phyloP scores from a whole-genome alignment of 2,888 invertebrate species.

The Pinctada fucata region DNA sequence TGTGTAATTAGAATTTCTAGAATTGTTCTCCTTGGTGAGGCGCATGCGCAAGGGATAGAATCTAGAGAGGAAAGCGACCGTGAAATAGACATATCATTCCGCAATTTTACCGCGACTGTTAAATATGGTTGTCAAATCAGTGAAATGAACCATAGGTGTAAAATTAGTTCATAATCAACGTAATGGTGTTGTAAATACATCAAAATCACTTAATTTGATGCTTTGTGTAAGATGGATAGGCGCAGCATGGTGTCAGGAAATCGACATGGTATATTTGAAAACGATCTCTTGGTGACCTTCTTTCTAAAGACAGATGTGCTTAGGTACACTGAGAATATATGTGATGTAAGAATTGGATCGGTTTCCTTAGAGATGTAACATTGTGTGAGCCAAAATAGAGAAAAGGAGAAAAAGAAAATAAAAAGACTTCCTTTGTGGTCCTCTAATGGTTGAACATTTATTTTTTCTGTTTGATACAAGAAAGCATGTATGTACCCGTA shows the following conservation, averaged over 20 bases:
- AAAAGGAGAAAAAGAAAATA: background rate
- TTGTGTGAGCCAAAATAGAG: slow-evolving; percentile 1
- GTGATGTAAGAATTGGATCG: background rate
- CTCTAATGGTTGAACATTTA: no score
- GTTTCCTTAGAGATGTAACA: background rate
- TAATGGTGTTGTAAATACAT: slow-evolving; percentile 18
- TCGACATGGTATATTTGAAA: background rate
- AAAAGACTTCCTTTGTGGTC: background rate
- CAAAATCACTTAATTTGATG: slow-evolving; percentile 10
- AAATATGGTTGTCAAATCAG: slow-evolving; percentile 22
- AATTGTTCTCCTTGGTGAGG: no score
- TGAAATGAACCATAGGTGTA: slow-evolving; percentile 19
- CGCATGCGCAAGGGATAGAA: slow-evolving; percentile 3
- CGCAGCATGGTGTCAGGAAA: slow-evolving; percentile 3
- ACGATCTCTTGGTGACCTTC: no score
- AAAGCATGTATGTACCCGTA: no score
- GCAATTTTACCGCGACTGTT: slow-evolving; percentile 10
- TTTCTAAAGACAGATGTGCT: no score
- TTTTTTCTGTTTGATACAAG: no score
- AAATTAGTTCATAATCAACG: slow-evolving; percentile 18
- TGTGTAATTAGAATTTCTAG: no score
- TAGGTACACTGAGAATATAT: background rate
- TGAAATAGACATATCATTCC: slow-evolving; percentile 32
- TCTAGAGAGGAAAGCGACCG: slow-evolving; percentile 21
- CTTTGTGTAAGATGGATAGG: background rate